Evolutionary conservation across 2,888 invertebrate genomes (phyloP).

Genomic region (Frankliniella fusca): DNA sequence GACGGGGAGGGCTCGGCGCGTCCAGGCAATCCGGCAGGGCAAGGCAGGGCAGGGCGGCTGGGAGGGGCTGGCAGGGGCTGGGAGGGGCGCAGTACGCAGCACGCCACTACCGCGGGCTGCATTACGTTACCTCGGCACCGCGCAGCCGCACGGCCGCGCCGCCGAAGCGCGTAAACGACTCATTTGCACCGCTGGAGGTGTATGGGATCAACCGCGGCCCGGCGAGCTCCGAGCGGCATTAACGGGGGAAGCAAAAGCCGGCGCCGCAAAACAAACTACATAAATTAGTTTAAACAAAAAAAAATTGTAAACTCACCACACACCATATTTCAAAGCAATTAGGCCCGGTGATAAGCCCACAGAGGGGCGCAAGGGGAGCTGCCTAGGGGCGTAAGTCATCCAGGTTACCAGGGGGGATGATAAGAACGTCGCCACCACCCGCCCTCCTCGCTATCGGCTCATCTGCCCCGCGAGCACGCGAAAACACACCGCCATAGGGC

Average conservation of each 20-base stretch:
- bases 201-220: not conserved
- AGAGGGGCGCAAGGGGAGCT: not conserved
- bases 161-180: conserved; percentile 19
- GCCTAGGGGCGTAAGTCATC: not conserved
- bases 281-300: conserved; percentile 4
- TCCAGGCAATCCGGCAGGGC: not conserved
- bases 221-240: not conserved
- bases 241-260: not conserved
- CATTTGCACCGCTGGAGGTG: not conserved
- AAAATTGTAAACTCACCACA: not conserved
- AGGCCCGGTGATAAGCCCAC: not conserved
- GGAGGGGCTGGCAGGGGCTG: no score
- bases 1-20: not conserved
- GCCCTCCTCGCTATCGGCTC: not conserved
- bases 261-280: not conserved
- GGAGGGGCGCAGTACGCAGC: no score
- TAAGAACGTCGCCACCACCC: no score
- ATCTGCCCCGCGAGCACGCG: not conserved
- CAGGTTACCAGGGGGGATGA: no score
- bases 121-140: no score
- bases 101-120: no score
- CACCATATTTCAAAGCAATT: conserved; percentile 13
- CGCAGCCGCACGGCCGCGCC: no score
- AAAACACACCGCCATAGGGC: not conserved
- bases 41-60: no score